phyloP scores from a whole-genome alignment of 2,113 vertebrate species.

The Suncus etruscus region DNA sequence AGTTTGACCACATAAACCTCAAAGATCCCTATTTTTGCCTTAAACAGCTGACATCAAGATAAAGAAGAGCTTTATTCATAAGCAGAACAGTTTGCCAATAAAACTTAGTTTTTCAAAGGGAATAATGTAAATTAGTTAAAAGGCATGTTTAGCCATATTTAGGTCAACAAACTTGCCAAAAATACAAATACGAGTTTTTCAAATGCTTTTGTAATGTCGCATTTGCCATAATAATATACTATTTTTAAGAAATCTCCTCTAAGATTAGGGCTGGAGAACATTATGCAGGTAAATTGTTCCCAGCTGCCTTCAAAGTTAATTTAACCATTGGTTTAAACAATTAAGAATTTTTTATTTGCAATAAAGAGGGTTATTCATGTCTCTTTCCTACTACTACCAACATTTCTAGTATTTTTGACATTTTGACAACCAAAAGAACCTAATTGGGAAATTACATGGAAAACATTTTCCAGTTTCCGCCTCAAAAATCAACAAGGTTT shows the following conservation, averaged over 20 bases:
- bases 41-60: conserved; percentile 61
- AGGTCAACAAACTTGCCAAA: conserved; percentile 62
- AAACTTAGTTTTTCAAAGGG: conserved; percentile 66
- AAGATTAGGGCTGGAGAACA: conserved; percentile 17
- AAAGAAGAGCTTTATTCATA: conserved; percentile 70
- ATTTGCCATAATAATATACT: conserved; percentile 54
- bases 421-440: conserved; percentile 49
- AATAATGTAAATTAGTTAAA: conserved; percentile 65
- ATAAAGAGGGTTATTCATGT: neutral
- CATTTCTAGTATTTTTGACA: conserved; percentile 48
- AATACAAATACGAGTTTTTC: conserved; percentile 53
- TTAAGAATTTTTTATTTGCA: conserved; percentile 29
- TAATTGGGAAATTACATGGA: conserved; percentile 47
- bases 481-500: conserved; percentile 48
- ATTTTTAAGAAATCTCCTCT: conserved; percentile 55
- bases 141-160: conserved; percentile 57
- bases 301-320: conserved; percentile 41
- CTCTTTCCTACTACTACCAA: conserved; percentile 46
- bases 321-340: conserved; percentile 26
- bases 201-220: conserved; percentile 47
- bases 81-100: conserved; percentile 53
- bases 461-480: conserved; percentile 55
- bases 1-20: conserved; percentile 46
- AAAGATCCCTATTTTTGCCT: conserved; percentile 63
- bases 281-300: conserved; percentile 42